Evolutionary conservation across 1,140 invertebrate genomes (phyloP).

Genomic region (Bombus balteatus): DNA sequence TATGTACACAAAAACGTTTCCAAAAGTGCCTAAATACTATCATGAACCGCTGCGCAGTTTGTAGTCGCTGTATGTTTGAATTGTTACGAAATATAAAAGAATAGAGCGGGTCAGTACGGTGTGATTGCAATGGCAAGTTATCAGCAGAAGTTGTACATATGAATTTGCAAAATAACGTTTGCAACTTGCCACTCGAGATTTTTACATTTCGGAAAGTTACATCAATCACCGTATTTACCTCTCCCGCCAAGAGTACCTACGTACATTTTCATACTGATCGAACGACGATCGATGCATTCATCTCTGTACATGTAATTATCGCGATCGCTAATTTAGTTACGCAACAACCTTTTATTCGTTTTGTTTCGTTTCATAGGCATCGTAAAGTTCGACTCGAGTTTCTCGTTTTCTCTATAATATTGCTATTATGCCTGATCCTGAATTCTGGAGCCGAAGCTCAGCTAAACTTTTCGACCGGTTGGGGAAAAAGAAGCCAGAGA

Average conservation of each 20-base stretch:
- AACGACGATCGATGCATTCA: background rate
- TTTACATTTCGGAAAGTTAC: background rate
- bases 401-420: conserved; percentile 48
- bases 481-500: conserved; percentile 74
- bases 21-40: too few species aligned
- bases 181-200: background rate
- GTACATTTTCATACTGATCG: background rate
- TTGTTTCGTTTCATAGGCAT: conserved; percentile 41
- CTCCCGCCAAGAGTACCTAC: background rate
- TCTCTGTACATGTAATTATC: too few species aligned
- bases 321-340: background rate
- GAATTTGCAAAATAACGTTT: background rate
- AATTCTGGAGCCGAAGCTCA: conserved; percentile 67
- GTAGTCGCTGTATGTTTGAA: too few species aligned
- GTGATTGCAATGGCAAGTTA: background rate
- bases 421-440: conserved; percentile 65
- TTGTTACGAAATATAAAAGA: background rate
- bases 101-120: background rate
- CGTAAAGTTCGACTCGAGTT: conserved; percentile 49
- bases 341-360: background rate
- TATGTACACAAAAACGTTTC: too few species aligned
- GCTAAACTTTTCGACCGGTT: conserved; percentile 79
- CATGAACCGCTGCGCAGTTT: too few species aligned
- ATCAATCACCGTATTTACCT: background rate
- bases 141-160: background rate